Evolutionary conservation across 2,888 invertebrate genomes (phyloP), one percentile per base, ranked within the genome.

Genomic region (Nomada ruficornis): DNA sequence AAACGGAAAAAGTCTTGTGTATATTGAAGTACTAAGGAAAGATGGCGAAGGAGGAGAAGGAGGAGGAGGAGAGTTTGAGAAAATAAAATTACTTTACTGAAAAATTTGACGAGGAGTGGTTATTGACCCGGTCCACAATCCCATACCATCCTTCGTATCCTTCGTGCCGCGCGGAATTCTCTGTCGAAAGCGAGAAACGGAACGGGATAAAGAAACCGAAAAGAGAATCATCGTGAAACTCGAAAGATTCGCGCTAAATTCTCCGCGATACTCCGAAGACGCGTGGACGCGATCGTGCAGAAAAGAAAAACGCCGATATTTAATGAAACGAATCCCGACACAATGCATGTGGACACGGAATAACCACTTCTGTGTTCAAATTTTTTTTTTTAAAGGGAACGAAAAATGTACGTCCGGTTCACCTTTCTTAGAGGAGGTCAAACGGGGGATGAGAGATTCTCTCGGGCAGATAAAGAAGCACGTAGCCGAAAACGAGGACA

Each of bases 351-450:
- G 86, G 89, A 88, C 87, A 85, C 91, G 92, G 91, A 89, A 92
- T 92, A 92, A 92, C 92, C 92, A 92, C 92, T 92, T 92, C 92
- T 92, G 91, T 91, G 91, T 91, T 91, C 90, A 92, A 92, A 91
- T 83, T 91, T 92, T 90, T 92, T 91, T 90, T 86, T 82, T 79
- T 60, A 13, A 70, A 54, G 52, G 55, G 69, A 52, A 74, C 63
- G 65, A 82, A 71, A 67, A 69, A 74, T 59, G 69, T 18, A 55
- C 75, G 74, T 23, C 57, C 55, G 62, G 72, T 60, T 29, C 50
- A 54, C 47, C 54, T n/a, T 59, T 59, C 54, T 64, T 29, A 5
- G 20, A 18, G 36, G 15, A 15, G 26, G 18, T 20, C 13, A 42
- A 20, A 44, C 1, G n/a, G 18, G 15, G 54, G 44, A 44, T 29